A percentile compares a stretch with the other conserved stretches of the same genome.
Conservation (phyloP, 53 echinoderm and acorn worm species). For the Glandiceps talaboti region DNA sequence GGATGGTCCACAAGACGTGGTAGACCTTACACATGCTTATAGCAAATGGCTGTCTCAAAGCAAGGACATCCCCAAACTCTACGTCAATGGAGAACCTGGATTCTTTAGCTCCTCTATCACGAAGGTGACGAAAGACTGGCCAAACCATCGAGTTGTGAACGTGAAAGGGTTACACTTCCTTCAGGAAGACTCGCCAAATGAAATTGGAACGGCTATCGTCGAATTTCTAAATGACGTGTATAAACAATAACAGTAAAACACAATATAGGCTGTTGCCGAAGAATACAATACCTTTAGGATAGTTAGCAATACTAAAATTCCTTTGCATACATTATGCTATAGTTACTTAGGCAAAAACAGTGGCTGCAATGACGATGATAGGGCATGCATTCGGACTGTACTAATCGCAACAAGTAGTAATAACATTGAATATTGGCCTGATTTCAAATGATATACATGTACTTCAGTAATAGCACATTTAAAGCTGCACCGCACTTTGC, state of each 20-base stretch:
- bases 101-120: conserved; percentile 49
- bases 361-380: no score
- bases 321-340: no score
- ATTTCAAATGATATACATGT: no score
- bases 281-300: no score
- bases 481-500: no score
- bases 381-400: no score
- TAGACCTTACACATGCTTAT: conserved; percentile 46
- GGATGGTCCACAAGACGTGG: conserved; percentile 77
- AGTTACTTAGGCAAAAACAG: no score
- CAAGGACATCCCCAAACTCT: conserved; percentile 68
- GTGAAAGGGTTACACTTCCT: conserved; percentile 69
- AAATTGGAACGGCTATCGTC: conserved; percentile 11
- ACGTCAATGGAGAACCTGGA: conserved; percentile 53
- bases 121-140: conserved; percentile 34
- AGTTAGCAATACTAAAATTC: no score
- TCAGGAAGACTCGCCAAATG: conserved; percentile 81
- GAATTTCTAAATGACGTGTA: not conserved
- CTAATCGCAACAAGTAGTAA: no score
- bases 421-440: no score
- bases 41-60: conserved; percentile 43
- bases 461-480: no score
- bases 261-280: no score
- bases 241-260: not conserved
- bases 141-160: conserved; percentile 33